Base-by-base conservation (phyloP, 2,113 vertebrate species). In the Heteronetta atricapilla region DNA sequence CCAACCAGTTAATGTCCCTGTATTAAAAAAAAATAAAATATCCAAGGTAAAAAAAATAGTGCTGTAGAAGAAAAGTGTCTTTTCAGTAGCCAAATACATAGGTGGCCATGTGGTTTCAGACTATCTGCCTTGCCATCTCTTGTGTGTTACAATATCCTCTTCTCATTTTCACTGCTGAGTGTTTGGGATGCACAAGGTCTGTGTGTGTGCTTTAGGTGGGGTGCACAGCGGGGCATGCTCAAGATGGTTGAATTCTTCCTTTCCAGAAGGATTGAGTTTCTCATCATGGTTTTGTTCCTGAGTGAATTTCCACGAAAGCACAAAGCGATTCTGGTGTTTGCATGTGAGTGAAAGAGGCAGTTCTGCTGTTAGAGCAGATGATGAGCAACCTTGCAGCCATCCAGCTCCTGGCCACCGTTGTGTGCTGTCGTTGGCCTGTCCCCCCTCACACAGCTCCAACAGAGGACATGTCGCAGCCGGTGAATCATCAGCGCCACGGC, bases 331-430 rank as follows among this genome's bases (percentile, higher is more conserved):
- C 3, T 21, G 36, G n/a, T 38, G 23, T 74, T 72, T 10, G 44
- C 11, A 2, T 16, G 18, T 46, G 42, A 36, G 21, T 48, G 48
- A 55, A 56, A 59, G 58, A 70, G 53, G 5, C 7, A 0, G 46
- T 31, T 58, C 48, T 38, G 60, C 59, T 0, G 0, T 58, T 63
- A 18, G 5, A 48, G 66, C 40, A 28, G 40, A 16, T 16, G 85
- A 77, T 16, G 42, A 82, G 28, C 66, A 68, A 3, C 33, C 33
- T 29, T 25, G 63, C 55, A 36, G 50, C 4, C 0, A 9, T 33
- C 48, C 23, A 0, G 63, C 50, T 73, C 29, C 60, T 52, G 0
- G 1, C 28, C 0, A 1, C 23, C 28, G 0, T 7, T 21, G 64
- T 6, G 31, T 26, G 78, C 44, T n/a, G 38, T 14, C 28, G 4